Percentiles rank a stretch among this genome's conserved stretches.
Conservation (phyloP, 2,797 vertebrate genomes). For the Mormyrus proboscirostris region DNA sequence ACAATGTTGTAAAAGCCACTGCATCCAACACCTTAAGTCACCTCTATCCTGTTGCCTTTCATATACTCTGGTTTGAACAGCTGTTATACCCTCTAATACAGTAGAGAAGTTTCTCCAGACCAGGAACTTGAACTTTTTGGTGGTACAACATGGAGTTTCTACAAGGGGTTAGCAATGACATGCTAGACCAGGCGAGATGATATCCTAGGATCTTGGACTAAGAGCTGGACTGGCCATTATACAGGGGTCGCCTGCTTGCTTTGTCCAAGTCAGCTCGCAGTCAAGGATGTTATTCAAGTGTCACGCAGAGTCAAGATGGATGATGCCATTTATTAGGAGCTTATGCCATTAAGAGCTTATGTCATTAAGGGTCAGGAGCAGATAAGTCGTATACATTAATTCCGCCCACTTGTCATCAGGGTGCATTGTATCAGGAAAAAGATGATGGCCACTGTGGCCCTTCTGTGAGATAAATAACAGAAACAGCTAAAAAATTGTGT, state of each 20-base stretch:
- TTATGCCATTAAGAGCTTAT: constrained; percentile 16
- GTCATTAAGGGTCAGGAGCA: constrained; percentile 3
- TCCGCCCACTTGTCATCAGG: background rate
- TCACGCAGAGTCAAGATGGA: constrained; percentile 19
- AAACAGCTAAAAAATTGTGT: background rate
- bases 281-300: constrained; percentile 21
- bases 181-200: background rate
- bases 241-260: background rate
- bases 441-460: background rate
- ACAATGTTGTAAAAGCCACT: too few relatives aligned
- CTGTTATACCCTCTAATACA: background rate
- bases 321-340: constrained; percentile 22
- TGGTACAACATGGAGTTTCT: background rate
- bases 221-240: background rate
- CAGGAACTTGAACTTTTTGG: background rate
- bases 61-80: background rate
- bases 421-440: background rate
- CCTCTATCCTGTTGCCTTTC: background rate
- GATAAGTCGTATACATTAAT: constrained; percentile 23
- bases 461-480: background rate
- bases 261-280: background rate
- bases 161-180: background rate
- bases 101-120: background rate
- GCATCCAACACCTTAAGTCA: too few relatives aligned
- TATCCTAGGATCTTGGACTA: background rate